Conservation (phyloP, 2,113 vertebrate species). For the Arenaria interpres region DNA sequence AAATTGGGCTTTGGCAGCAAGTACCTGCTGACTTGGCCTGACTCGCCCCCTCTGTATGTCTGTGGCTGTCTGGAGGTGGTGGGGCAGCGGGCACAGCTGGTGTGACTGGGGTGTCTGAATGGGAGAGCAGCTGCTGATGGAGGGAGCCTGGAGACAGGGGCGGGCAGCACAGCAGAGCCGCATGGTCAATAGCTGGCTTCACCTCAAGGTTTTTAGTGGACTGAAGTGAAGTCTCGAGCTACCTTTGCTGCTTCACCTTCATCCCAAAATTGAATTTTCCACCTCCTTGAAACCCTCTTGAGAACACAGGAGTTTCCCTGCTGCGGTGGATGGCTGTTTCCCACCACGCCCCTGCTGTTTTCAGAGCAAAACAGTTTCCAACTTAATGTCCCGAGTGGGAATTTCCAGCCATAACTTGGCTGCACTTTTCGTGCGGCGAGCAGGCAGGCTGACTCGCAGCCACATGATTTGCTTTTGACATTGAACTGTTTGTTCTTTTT, state of each 20-base stretch:
- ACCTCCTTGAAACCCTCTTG: not conserved
- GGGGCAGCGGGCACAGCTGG: rapidly evolving
- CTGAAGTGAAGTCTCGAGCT: not conserved
- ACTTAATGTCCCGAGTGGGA: not conserved
- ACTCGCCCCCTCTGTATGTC: rapidly evolving
- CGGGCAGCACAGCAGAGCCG: rapidly evolving
- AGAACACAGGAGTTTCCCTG: not conserved
- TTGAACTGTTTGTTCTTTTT: constrained; percentile 63
- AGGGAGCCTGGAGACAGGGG: rapidly evolving
- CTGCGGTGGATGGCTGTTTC: not conserved
- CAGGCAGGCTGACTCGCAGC: constrained; percentile 33
- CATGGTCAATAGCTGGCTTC: not conserved
- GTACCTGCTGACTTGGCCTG: not conserved
- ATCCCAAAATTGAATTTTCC: not conserved
- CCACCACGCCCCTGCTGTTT: not conserved
- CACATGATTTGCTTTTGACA: constrained; percentile 55
- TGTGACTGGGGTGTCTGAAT: rapidly evolving
- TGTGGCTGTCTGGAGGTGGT: rapidly evolving
- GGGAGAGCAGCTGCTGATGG: not conserved
- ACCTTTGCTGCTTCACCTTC: not conserved
- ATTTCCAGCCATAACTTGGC: constrained; percentile 36
- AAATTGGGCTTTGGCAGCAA: not conserved
- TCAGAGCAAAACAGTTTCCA: not conserved
- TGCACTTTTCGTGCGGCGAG: not conserved
- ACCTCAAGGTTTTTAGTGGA: not conserved